Evolutionary conservation across 2,797 vertebrate species (phyloP).

Genomic region (Diceros bicornis): DNA sequence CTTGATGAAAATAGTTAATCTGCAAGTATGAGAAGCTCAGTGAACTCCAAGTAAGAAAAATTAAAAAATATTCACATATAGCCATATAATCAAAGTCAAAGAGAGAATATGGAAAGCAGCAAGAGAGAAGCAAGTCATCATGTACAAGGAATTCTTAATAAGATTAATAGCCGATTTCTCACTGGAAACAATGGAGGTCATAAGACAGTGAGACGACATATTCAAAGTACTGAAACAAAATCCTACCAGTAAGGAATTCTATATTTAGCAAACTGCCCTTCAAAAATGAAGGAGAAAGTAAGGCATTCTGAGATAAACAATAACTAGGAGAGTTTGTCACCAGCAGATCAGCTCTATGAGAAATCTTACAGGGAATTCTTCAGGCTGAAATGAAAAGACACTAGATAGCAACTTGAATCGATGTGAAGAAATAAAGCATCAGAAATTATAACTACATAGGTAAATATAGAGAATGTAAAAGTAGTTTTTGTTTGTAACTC

Average conservation of each 20-base stretch:
- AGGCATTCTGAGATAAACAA: not conserved
- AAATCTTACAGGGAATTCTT: conserved; percentile 30
- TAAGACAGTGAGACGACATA: not conserved
- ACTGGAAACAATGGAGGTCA: not conserved
- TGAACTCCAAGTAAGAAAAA: not conserved
- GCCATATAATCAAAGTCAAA: not conserved
- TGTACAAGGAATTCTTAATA: not conserved
- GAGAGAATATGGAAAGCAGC: not conserved
- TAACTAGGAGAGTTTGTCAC: not conserved
- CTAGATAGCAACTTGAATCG: not conserved
- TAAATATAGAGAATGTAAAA: conserved; percentile 1
- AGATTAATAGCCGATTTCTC: not conserved
- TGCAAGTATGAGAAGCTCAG: not conserved
- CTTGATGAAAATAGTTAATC: not conserved
- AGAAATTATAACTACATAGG: not conserved
- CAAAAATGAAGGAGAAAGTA: not conserved
- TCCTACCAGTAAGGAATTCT: not conserved
- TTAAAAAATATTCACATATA: not conserved
- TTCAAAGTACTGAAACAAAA: not conserved
- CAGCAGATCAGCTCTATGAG: not conserved
- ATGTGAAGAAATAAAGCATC: not conserved
- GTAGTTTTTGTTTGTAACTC: not conserved
- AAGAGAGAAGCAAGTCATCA: not conserved
- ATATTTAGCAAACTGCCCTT: not conserved
- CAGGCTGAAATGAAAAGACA: not conserved